A percentile compares a stretch with the other conserved stretches of the same genome.
phyloP scores from a whole-genome alignment of 2,113 vertebrate genomes.

The Phycodurus eques region DNA sequence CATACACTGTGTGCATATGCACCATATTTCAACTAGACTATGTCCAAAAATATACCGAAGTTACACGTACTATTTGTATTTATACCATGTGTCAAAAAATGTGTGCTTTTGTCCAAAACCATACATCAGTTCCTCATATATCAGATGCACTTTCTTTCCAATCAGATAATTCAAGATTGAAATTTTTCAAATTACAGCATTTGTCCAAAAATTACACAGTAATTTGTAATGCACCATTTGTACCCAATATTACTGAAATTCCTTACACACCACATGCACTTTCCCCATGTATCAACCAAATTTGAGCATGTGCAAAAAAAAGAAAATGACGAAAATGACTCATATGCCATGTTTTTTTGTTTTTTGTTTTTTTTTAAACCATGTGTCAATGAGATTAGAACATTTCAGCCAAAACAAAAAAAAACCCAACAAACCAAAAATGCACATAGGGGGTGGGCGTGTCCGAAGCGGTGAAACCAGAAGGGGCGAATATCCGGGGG shows the following conservation, averaged over 20 bases:
- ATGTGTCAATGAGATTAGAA: background rate
- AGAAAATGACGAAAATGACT: background rate
- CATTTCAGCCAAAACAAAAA: background rate
- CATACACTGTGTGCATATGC: background rate
- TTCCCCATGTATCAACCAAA: background rate
- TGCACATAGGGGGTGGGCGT: background rate
- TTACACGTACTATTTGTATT: too few species aligned
- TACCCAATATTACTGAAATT: too few species aligned
- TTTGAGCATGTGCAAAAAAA: background rate
- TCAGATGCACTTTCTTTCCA: too few species aligned
- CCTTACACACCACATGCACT: too few species aligned
- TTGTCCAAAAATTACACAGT: background rate
- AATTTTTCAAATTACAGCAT: background rate
- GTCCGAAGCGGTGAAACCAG: conserved; percentile 15
- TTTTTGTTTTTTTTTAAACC: background rate
- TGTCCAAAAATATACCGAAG: too few species aligned
- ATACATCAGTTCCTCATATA: too few species aligned
- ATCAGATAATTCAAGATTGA: too few species aligned
- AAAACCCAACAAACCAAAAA: background rate
- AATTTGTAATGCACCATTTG: too few species aligned
- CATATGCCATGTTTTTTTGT: background rate
- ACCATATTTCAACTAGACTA: too few species aligned
- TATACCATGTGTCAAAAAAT: background rate
- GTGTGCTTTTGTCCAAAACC: too few species aligned
- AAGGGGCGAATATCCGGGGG: background rate